phyloP scores from a whole-genome alignment of 1,140 invertebrate genomes.

The Mercenaria mercenaria region DNA sequence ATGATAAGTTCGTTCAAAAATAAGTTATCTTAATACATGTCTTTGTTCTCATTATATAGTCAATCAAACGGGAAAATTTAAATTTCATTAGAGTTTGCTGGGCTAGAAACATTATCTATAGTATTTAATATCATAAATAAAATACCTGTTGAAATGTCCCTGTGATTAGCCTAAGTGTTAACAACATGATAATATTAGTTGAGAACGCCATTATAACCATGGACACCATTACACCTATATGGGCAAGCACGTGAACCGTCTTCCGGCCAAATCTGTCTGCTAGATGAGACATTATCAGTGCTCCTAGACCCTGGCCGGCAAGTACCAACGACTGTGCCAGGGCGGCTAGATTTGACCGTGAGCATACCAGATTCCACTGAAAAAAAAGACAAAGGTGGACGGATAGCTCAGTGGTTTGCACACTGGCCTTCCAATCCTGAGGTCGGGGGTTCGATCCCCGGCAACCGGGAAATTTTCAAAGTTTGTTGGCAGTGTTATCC shows the following conservation, averaged over 20 bases:
- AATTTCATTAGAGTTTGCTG: no score
- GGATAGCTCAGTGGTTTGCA: no score
- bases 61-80: no score
- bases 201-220: constrained; percentile 65
- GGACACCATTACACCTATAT: constrained; percentile 53
- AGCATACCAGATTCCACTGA: constrained; percentile 93
- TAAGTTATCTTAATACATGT: no score
- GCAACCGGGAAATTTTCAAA: no score
- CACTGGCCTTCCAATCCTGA: no score
- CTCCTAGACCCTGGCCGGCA: constrained; percentile 92
- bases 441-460: no score
- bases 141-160: constrained; percentile 73
- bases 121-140: no score
- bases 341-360: constrained; percentile 90
- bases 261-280: constrained; percentile 85
- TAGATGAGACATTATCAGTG: constrained; percentile 91
- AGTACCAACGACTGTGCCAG: constrained; percentile 91
- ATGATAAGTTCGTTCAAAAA: no score
- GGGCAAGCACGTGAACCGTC: constrained; percentile 61
- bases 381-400: constrained; percentile 74
- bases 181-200: constrained; percentile 61
- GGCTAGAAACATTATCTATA: no score
- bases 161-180: constrained; percentile 63
- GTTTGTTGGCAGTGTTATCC: no score
- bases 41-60: no score